Evolutionary conservation across 2,888 invertebrate genomes (phyloP).

Genomic region (Erebia epiphron): DNA sequence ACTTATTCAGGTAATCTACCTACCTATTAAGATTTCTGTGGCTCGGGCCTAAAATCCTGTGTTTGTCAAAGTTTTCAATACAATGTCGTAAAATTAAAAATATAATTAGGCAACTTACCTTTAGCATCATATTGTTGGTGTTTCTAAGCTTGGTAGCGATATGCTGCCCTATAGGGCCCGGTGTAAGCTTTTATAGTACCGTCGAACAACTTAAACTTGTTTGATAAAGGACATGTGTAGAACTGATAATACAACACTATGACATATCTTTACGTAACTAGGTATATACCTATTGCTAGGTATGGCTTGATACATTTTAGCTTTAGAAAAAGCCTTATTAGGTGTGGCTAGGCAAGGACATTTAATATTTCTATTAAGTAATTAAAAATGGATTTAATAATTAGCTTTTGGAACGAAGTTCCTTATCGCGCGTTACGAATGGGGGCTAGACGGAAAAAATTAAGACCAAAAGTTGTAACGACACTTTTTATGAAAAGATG

Average conservation of each 20-base stretch:
- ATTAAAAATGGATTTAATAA: too few species aligned
- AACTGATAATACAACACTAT: constrained; percentile 55
- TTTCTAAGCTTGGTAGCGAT: constrained; percentile 57
- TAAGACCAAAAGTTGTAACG: too few species aligned
- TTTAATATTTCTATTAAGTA: background rate
- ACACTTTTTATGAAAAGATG: too few species aligned
- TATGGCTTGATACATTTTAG: constrained; percentile 30
- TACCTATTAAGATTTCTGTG: too few species aligned
- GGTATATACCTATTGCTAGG: background rate
- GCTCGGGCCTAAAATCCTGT: too few species aligned
- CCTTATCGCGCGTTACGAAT: too few species aligned
- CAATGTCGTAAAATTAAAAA: background rate
- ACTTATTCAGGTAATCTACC: too few species aligned
- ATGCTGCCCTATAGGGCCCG: constrained; percentile 50
- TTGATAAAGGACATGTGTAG: constrained; percentile 45
- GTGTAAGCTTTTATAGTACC: constrained; percentile 66
- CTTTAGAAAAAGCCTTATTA: constrained; percentile 43
- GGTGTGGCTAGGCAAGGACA: constrained; percentile 45
- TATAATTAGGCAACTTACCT: constrained; percentile 60
- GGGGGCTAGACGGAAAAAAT: too few species aligned
- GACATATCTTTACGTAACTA: constrained; percentile 17
- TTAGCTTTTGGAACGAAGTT: too few species aligned
- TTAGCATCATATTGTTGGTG: constrained; percentile 62
- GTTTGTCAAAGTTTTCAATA: too few species aligned
- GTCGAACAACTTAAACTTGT: constrained; percentile 38